A percentile compares a stretch with the other conserved stretches of the same genome.
These are phyloP conservation scores for Corynorhinus townsendii DNA, from an alignment of 2,113 vertebrate genomes.

Conservation along the genomic window DNA sequence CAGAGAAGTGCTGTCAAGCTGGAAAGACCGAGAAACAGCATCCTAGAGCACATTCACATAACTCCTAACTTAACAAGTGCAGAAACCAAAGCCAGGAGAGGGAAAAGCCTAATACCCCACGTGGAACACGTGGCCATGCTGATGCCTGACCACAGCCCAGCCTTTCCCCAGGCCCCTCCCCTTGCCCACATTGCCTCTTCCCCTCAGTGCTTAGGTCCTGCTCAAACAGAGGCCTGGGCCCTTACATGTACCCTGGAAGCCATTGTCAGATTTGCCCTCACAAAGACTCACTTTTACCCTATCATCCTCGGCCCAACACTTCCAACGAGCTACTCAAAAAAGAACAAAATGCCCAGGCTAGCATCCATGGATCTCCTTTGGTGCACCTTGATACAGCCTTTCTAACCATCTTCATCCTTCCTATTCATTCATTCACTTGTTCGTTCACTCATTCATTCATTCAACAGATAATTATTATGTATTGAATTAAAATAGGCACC, in stretches of 20 bases:
- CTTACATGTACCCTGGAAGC: neutral
- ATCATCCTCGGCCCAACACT: neutral
- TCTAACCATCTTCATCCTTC: neutral
- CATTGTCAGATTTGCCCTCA: neutral
- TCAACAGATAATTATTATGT: neutral
- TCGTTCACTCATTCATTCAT: too few species aligned
- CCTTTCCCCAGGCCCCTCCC: neutral
- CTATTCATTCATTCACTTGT: neutral
- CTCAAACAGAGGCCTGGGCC: neutral
- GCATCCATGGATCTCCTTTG: neutral
- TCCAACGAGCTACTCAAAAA: neutral
- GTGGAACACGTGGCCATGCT: neutral
- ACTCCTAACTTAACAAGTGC: neutral
- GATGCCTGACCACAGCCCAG: neutral
- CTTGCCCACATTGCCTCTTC: neutral
- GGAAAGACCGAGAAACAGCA: neutral
- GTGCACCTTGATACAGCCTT: neutral
- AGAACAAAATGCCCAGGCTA: neutral
- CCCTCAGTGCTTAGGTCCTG: neutral
- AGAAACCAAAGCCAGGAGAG: neutral
- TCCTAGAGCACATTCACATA: neutral
- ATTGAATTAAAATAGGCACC: neutral
- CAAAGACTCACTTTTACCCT: neutral
- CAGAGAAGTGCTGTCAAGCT: neutral
- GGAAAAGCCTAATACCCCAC: neutral